Base-by-base conservation (phyloP, 2,888 invertebrate species). In the Cephus pulcher region DNA sequence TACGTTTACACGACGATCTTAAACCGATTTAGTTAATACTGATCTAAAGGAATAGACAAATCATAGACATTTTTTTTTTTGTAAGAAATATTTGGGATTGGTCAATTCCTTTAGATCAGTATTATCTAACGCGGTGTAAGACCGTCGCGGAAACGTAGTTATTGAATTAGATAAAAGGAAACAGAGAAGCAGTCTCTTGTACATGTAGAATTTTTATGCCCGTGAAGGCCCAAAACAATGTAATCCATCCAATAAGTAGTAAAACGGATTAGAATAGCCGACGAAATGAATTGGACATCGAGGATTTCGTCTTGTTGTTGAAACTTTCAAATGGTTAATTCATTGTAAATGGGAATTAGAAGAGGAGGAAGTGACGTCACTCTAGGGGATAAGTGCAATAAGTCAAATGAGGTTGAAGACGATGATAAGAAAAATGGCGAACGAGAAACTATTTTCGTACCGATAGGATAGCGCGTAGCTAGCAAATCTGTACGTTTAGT, bases 181-280 rank as follows among this genome's bases (percentile, higher is more conserved):
- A 79, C 75, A 79, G 78, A 75, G 70, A 82, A 83, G 76, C 83
- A 82, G 82, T 87, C 82, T 87, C 84, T 84, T 86, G 83, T 85
- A 86, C 85, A 84, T 86, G 87, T 90, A 87, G 87, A 88, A 86
- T 89, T 89, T 90, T 85, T 89, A 89, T 86, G 89, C 87, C 90
- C 86, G 82, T 81, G 81, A 87, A 87, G 90, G 89, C 90, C 89
- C 89, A 87, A 89, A 85, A 86, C 88, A 86, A 86, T 88, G 87
- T 90, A 90, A 90, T 90, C 90, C 90, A 90, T 90, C 89, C 90
- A 40, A 89, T 89, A 88, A 89, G 88, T 90, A 90, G 89, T 78
- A 83, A 86, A 84, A 79, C 40, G 40, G 85, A 86, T 87, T 78
- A 80, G 81, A 34, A 80, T 80, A 77, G 76, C 75, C 80, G 76